Evolutionary conservation across 2,113 vertebrate genomes (phyloP), one percentile per base, ranked within the genome.

Genomic region (Gavia stellata): DNA sequence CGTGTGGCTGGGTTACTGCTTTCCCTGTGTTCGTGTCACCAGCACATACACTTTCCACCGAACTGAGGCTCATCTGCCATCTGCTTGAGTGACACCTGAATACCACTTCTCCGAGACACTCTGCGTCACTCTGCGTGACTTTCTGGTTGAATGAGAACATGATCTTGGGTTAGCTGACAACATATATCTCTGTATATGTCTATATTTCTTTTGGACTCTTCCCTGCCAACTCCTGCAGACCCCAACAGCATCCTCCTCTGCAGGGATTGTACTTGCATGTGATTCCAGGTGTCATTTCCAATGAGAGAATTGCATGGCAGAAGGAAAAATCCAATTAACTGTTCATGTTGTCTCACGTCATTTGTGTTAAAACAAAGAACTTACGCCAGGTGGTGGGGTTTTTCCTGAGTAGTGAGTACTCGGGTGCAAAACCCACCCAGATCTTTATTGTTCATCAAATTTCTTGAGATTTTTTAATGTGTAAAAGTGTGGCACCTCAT

Each of bases 61-160:
- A 31, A 1, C 28, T 4, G 72, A 52, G 79, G 29, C 62, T 87
- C 80, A 17, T 87, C 59, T 56, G 2, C 66, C 81, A 78, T 61
- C 74, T 59, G 14, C 79, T 61, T 28, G 33, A 65, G 78, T 61
- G 70, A 23, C 74, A 75, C 18, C 71, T 33, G 26, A 77, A 6
- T 33, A 12, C 52, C 81, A 13, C 81, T 31, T 73, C 68, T 75
- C 25, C 2, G 19, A 50, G 65, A 45, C 44, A 7, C 89, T 59
- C 78, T 42, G 31, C 1, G 1, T 75, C 83, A 47, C 88, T 67
- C 52, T 91, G 95, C 94, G 94, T 95, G 96, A 74, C 40, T 49
- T 90, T 94, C 93, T 96, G 93, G 65, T 92, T 86, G 90, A 93
- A 89, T 86, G 92, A 81, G 90, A 95, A 96, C 91, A 92, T 96